Evolutionary conservation across 2,797 vertebrate genomes (phyloP).

Genomic region (Cossypha caffra): DNA sequence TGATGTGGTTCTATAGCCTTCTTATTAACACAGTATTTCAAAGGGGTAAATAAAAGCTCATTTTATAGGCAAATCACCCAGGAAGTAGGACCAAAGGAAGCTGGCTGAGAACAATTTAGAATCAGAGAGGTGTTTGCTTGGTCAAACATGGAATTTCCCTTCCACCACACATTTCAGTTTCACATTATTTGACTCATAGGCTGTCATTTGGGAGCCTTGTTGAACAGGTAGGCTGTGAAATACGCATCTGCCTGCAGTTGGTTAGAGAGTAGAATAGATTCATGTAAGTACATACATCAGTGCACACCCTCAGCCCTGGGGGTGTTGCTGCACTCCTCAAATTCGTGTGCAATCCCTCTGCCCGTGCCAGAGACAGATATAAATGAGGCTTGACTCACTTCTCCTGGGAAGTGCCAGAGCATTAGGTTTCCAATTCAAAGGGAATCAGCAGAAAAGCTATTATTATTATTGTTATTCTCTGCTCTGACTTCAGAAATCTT

Average conservation of each 20-base stretch:
- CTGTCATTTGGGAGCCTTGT: conserved; percentile 12
- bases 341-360: neutral
- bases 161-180: neutral
- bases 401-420: neutral
- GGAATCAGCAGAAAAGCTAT: neutral
- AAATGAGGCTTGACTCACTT: neutral
- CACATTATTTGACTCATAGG: conserved; percentile 19
- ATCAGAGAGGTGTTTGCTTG: conserved; percentile 18
- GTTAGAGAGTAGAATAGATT: neutral
- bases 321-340: neutral
- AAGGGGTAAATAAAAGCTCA: conserved; percentile 52
- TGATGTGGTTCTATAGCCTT: conserved; percentile 59
- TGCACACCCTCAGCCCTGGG: neutral
- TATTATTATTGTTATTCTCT: neutral
- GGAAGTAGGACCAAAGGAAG: conserved; percentile 32
- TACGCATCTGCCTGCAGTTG: neutral
- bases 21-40: conserved; percentile 54
- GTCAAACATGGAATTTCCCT: conserved; percentile 38
- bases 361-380: neutral
- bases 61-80: conserved; percentile 60
- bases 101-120: conserved; percentile 43
- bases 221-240: conserved; percentile 8
- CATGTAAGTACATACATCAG: neutral
- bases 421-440: neutral
- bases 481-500: neutral